phyloP scores from a whole-genome alignment of 2,888 invertebrate genomes.

The Drosophila subquinaria region DNA sequence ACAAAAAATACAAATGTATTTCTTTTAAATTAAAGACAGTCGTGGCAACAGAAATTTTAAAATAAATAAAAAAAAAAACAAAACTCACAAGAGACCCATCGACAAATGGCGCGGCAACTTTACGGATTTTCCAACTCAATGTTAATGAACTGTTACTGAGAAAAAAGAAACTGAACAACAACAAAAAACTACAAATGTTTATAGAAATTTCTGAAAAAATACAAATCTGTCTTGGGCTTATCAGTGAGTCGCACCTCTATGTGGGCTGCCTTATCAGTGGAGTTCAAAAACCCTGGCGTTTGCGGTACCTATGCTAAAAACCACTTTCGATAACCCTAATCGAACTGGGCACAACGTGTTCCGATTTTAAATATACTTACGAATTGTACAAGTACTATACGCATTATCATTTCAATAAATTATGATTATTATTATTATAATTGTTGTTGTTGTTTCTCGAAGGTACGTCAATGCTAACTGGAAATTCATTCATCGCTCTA shows the following conservation, averaged over 20 bases:
- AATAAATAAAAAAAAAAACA: background rate
- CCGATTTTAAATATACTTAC: constrained; percentile 38
- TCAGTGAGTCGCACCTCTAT: constrained; percentile 26
- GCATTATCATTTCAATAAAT: constrained; percentile 13
- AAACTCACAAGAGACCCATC: constrained; percentile 26
- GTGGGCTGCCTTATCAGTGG: constrained; percentile 31
- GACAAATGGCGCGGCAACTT: constrained; percentile 26
- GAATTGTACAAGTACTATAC: constrained; percentile 11
- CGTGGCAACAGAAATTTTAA: background rate
- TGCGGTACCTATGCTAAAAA: constrained; percentile 46
- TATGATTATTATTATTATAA: constrained; percentile 11
- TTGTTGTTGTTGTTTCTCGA: constrained; percentile 24
- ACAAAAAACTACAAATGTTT: background rate
- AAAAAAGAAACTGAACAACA: constrained; percentile 9
- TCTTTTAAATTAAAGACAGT: constrained; percentile 42
- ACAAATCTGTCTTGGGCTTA: background rate
- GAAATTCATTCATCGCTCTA: constrained; percentile 73
- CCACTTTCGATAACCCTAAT: constrained; percentile 67
- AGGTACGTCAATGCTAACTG: constrained; percentile 74
- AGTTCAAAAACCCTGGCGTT: constrained; percentile 54
- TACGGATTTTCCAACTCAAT: constrained; percentile 37
- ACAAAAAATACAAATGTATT: constrained; percentile 24
- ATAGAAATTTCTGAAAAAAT: background rate
- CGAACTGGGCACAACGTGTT: constrained; percentile 47
- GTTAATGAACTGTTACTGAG: constrained; percentile 64